Evolutionary conservation across 2,113 vertebrate species (phyloP).

Genomic region (Chascanopsetta lugubris): DNA sequence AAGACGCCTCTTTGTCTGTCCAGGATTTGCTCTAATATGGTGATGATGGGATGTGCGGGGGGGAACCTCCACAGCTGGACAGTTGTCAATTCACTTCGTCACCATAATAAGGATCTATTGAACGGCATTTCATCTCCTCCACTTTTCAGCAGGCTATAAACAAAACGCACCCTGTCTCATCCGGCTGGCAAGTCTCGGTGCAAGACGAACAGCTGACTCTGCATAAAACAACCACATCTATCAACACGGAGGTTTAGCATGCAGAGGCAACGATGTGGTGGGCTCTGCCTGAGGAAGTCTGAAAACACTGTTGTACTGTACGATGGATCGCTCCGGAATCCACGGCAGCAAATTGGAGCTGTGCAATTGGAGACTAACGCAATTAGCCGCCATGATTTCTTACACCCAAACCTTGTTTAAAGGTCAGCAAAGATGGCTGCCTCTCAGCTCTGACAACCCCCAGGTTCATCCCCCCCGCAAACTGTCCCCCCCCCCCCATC

Average conservation of each 20-base stretch:
- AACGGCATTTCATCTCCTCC: slow-evolving; percentile 42
- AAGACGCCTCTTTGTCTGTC: slow-evolving; percentile 70
- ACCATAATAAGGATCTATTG: slow-evolving; percentile 40
- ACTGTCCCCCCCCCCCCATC: slow-evolving; percentile 21
- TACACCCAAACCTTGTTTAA: slow-evolving; percentile 41
- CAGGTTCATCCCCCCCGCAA: slow-evolving; percentile 53
- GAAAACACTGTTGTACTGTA: slow-evolving; percentile 10
- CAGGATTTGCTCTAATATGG: slow-evolving; percentile 59
- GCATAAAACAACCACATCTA: slow-evolving; percentile 37
- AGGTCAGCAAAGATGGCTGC: slow-evolving; percentile 60
- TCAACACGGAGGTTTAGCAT: slow-evolving; percentile 35
- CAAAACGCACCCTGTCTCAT: slow-evolving; percentile 35
- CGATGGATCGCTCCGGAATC: slow-evolving; percentile 44
- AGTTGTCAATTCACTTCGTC: slow-evolving; percentile 37
- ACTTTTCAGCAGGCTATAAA: slow-evolving; percentile 35
- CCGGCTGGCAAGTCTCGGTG: slow-evolving; percentile 20
- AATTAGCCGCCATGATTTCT: slow-evolving; percentile 66
- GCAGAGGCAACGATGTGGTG: slow-evolving; percentile 36
- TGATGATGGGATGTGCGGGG: slow-evolving; percentile 55
- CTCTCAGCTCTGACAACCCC: slow-evolving; percentile 35
- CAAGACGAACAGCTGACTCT: slow-evolving; percentile 46
- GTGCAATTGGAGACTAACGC: slow-evolving; percentile 46
- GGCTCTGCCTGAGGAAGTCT: slow-evolving; percentile 8
- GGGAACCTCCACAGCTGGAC: slow-evolving; percentile 51
- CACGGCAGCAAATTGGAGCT: slow-evolving; percentile 52